phyloP scores from a whole-genome alignment of 2,888 invertebrate genomes.

The Drosophila nr. medialis region DNA sequence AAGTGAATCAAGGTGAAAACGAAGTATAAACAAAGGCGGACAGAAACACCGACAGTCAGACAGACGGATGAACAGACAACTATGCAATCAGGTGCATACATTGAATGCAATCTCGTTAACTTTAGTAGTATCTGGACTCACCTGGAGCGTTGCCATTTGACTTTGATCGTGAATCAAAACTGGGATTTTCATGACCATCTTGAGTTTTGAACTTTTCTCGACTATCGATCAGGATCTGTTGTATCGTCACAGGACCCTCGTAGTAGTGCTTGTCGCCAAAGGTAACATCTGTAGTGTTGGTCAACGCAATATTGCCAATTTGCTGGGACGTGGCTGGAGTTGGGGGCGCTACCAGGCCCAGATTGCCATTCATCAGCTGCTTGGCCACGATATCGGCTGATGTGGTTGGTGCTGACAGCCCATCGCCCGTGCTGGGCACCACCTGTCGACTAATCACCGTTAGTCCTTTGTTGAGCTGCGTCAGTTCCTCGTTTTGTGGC shows the following conservation, averaged over 20 bases:
- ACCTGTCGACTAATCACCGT: conserved; percentile 76
- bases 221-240: conserved; percentile 88
- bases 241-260: conserved; percentile 91
- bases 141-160: conserved; percentile 57
- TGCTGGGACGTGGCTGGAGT: conserved; percentile 74
- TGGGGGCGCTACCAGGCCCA: conserved; percentile 47
- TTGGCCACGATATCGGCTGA: conserved; percentile 54
- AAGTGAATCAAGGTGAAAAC: conserved; percentile 24
- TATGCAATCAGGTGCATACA: background rate
- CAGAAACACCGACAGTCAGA: background rate
- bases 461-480: conserved; percentile 76
- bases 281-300: conserved; percentile 89
- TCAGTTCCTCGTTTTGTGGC: conserved; percentile 71
- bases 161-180: conserved; percentile 55
- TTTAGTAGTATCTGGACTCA: conserved; percentile 32
- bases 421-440: conserved; percentile 35
- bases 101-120: background rate
- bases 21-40: conserved; percentile 27
- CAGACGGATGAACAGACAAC: background rate
- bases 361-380: conserved; percentile 63
- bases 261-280: conserved; percentile 92
- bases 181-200: conserved; percentile 74
- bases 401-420: conserved; percentile 3
- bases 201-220: conserved; percentile 79
- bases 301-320: conserved; percentile 88